phyloP scores from a whole-genome alignment of 92 coral and sea anemone genomes.

The Zoanthus sansibaricus region DNA sequence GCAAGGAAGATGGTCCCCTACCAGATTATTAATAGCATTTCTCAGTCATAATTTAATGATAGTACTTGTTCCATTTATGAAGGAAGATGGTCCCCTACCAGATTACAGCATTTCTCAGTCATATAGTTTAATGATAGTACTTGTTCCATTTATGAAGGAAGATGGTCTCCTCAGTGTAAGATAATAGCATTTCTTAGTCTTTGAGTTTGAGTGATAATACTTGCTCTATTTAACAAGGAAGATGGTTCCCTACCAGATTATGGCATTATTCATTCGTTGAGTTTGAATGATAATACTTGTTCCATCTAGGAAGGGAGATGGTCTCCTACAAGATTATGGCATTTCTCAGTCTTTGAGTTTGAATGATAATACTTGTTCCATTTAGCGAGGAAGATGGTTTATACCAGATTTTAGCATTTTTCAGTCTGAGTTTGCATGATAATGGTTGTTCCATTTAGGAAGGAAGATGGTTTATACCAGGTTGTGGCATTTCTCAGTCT shows the following conservation, averaged over 20 bases:
- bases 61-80: too few species aligned
- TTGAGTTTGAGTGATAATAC: neutral
- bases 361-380: neutral
- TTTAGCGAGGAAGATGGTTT: slow-evolving; percentile 64
- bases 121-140: neutral
- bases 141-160: slow-evolving; percentile 53
- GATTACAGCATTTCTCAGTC: neutral
- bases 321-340: neutral
- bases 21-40: slow-evolving; percentile 51
- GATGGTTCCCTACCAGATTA: slow-evolving; percentile 68
- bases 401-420: neutral
- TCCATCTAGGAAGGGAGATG: too few species aligned
- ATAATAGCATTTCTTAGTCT: neutral
- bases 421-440: too few species aligned
- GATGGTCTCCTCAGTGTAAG: slow-evolving; percentile 30
- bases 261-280: too few species aligned
- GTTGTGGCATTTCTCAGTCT: neutral
- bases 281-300: too few species aligned
- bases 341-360: neutral
- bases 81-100: neutral
- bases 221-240: too few species aligned
- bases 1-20: slow-evolving; percentile 68
- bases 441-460: too few species aligned
- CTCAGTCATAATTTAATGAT: too few species aligned
- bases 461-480: too few species aligned